These are phyloP conservation scores for Eumaeus atala DNA, from an alignment of 1,140 invertebrate genomes.

Conservation along the genomic window DNA sequence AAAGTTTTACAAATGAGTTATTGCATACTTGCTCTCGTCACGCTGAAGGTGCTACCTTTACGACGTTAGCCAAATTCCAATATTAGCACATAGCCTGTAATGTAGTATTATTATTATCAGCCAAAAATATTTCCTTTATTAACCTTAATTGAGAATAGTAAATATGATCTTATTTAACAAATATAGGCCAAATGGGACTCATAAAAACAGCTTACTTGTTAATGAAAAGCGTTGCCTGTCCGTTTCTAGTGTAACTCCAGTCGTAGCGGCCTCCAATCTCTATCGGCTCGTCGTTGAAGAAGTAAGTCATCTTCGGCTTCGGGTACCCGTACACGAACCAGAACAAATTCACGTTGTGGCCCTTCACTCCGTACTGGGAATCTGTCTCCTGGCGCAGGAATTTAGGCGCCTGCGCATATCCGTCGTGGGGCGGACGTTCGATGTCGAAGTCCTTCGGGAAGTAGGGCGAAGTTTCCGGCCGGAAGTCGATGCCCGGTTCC, in stretches of 20 bases:
- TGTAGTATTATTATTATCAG: no score
- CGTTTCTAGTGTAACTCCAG: conserved; percentile 90
- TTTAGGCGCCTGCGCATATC: conserved; percentile 85
- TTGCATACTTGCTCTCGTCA: no score
- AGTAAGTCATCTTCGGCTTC: conserved; percentile 91
- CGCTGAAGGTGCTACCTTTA: no score
- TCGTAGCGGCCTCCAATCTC: conserved; percentile 88
- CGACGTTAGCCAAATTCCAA: no score
- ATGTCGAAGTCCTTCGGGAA: conserved; percentile 94
- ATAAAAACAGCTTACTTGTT: conserved; percentile 78
- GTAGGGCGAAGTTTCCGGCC: conserved; percentile 90
- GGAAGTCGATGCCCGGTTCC: conserved; percentile 86
- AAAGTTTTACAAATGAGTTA: no score
- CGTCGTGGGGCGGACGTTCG: conserved; percentile 87
- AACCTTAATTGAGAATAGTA: no score
- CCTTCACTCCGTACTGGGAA: conserved; percentile 90
- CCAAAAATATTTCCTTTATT: neutral
- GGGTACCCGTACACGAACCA: conserved; percentile 96
- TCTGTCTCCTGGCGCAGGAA: conserved; percentile 91
- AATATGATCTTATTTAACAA: neutral
- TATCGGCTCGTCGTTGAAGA: conserved; percentile 88
- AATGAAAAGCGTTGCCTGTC: conserved; percentile 89
- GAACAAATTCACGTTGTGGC: conserved; percentile 89
- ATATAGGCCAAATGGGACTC: neutral
- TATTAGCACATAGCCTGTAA: no score